phyloP scores from a whole-genome alignment of 2,888 invertebrate species.

The Cheilosia impressa region DNA sequence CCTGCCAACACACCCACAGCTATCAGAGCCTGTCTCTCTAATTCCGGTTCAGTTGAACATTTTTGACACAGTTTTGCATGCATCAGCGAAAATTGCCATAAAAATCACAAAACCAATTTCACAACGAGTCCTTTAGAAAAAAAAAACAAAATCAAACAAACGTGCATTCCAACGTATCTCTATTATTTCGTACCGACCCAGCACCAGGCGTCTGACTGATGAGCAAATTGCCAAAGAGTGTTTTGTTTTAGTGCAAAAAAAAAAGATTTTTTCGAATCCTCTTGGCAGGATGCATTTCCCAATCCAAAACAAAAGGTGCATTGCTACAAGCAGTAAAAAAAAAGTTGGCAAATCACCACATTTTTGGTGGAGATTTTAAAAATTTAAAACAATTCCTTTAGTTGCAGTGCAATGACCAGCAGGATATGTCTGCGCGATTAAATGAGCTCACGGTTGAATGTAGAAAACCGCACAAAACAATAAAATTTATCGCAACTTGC shows the following conservation, averaged over 20 bases:
- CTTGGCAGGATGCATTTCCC: slow-evolving; percentile 14
- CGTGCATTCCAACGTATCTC: slow-evolving; percentile 30
- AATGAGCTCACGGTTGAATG: not conserved
- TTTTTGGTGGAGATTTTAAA: slow-evolving; percentile 10
- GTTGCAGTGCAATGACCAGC: slow-evolving; percentile 31
- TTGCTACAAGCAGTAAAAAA: not conserved
- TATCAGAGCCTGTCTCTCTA: slow-evolving; percentile 49
- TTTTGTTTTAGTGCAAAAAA: slow-evolving; percentile 26
- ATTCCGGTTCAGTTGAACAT: slow-evolving; percentile 69
- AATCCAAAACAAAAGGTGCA: not conserved
- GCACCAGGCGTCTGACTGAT: slow-evolving; percentile 23
- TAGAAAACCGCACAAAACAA: slow-evolving; percentile 52
- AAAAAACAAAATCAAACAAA: slow-evolving; percentile 1
- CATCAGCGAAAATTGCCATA: slow-evolving; percentile 70
- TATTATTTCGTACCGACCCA: slow-evolving; percentile 27
- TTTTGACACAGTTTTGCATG: slow-evolving; percentile 69
- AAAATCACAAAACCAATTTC: slow-evolving; percentile 68
- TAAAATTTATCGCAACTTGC: slow-evolving; percentile 52
- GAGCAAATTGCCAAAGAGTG: slow-evolving; percentile 38
- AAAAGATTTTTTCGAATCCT: slow-evolving; percentile 23
- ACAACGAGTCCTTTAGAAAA: slow-evolving; percentile 28
- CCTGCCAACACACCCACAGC: not conserved
- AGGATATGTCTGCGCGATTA: not conserved
- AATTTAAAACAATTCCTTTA: slow-evolving; percentile 15
- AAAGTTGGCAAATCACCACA: not conserved